Conservation (phyloP, 2,113 vertebrate genomes). For the Chinchilla lanigera region DNA sequence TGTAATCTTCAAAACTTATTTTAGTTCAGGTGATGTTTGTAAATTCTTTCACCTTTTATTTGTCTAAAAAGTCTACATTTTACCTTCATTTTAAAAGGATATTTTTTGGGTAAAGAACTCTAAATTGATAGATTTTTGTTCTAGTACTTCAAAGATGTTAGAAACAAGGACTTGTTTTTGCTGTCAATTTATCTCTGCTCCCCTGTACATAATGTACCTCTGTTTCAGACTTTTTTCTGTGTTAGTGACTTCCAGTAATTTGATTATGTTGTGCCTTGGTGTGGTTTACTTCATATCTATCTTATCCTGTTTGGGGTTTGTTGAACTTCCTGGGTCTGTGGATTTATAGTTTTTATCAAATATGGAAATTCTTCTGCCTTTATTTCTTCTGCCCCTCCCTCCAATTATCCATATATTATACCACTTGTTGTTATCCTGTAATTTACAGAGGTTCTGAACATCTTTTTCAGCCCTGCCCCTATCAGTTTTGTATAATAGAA, state of each 20-base stretch:
- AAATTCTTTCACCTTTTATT: conserved; percentile 37
- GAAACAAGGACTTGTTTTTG: not conserved
- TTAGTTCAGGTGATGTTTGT: not conserved
- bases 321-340: conserved; percentile 31
- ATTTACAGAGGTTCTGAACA: not conserved
- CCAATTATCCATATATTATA: not conserved
- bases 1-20: conserved; percentile 5
- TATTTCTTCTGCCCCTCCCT: not conserved
- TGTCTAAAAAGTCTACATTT: not conserved
- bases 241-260: not conserved
- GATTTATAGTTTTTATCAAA: conserved; percentile 47
- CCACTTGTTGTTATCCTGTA: not conserved
- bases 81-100: not conserved
- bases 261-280: conserved; percentile 30
- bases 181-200: not conserved
- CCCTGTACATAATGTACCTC: not conserved
- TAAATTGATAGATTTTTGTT: conserved; percentile 32
- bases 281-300: conserved; percentile 34
- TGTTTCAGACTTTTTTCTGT: conserved; percentile 30
- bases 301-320: conserved; percentile 19
- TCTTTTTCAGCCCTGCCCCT: not conserved
- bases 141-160: not conserved
- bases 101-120: conserved; percentile 5
- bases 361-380: not conserved
- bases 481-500: not conserved